A percentile compares a stretch with the other conserved stretches of the same genome.
Conservation (phyloP, 2,797 vertebrate species). For the Chromobotia macracanthus region DNA sequence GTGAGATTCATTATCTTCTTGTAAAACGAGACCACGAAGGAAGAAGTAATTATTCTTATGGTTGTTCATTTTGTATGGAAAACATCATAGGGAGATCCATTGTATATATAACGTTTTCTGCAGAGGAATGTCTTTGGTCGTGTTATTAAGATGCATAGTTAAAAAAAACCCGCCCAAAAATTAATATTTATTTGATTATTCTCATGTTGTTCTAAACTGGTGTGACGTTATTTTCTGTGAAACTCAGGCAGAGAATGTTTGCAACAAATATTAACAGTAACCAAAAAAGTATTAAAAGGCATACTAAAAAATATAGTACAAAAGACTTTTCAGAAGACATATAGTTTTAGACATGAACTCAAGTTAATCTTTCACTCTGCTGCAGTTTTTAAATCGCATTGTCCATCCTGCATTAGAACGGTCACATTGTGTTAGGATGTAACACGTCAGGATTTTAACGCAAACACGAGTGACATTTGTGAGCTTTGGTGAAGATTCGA, state of each 20-base stretch:
- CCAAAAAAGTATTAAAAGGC: no score
- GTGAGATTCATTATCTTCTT: slow-evolving; percentile 64
- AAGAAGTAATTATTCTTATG: slow-evolving; percentile 50
- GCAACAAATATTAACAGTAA: no score
- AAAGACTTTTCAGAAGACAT: background rate
- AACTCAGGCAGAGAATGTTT: no score
- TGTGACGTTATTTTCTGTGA: no score
- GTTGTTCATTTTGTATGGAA: slow-evolving; percentile 29
- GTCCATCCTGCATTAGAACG: background rate
- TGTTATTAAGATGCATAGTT: background rate
- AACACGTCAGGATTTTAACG: background rate
- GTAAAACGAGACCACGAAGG: slow-evolving; percentile 41
- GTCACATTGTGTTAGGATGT: background rate
- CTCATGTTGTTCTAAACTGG: no score
- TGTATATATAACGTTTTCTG: slow-evolving; percentile 26
- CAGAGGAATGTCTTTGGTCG: background rate
- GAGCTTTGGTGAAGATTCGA: background rate
- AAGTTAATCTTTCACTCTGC: background rate
- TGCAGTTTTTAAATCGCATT: background rate
- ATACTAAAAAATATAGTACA: no score
- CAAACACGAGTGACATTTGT: background rate
- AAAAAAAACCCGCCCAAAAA: background rate
- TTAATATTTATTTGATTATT: no score
- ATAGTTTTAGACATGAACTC: background rate
- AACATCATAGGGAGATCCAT: slow-evolving; percentile 52